Conservation (phyloP, 2,797 vertebrate genomes). For the Pithecia hirsuta region DNA sequence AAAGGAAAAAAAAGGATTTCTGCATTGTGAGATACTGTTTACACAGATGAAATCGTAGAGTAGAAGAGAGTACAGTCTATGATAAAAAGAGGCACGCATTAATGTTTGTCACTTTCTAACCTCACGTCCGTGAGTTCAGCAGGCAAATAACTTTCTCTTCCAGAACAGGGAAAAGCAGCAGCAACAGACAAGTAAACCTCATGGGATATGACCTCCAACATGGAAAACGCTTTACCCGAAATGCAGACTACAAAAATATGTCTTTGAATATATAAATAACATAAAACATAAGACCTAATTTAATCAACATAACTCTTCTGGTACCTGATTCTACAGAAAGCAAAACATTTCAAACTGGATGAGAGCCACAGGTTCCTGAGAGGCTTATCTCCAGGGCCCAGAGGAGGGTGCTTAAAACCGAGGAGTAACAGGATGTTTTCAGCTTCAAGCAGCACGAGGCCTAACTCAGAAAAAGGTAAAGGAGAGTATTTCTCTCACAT, state of each 20-base stretch:
- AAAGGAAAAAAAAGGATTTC: not conserved
- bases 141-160: not conserved
- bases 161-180: not conserved
- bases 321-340: not conserved
- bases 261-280: not conserved
- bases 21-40: not conserved
- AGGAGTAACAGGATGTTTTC: not conserved
- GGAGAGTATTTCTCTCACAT: not conserved
- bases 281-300: not conserved
- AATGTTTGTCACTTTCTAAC: not conserved
- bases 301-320: not conserved
- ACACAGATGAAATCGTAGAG: not conserved
- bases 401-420: not conserved
- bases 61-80: not conserved
- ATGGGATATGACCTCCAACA: fast-evolving
- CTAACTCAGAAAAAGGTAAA: not conserved
- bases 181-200: not conserved
- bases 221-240: not conserved
- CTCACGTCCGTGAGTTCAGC: not conserved
- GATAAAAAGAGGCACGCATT: no score
- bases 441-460: not conserved
- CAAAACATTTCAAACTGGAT: not conserved
- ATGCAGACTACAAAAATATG: not conserved
- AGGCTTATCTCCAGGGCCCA: not conserved
- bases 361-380: not conserved